These are phyloP conservation scores for Machaerirhynchus nigripectus DNA, from an alignment of 2,113 vertebrate species.

Conservation along the genomic window DNA sequence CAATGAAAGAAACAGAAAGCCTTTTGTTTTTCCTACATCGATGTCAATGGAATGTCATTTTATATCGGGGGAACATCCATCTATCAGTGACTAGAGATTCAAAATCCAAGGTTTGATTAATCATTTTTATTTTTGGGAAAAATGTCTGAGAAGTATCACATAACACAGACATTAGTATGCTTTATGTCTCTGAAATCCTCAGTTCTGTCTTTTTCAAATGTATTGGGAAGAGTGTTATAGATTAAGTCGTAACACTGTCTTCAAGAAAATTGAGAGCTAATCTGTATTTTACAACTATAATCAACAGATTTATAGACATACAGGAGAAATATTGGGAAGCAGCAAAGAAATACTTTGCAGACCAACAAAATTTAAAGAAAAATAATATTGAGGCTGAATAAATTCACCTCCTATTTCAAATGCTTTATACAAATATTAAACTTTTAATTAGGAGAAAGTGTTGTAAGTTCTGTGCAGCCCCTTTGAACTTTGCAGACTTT, in stretches of 20 bases:
- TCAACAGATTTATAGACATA: not conserved
- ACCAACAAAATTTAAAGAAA: not conserved
- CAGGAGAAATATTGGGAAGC: not conserved
- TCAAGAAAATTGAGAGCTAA: not conserved
- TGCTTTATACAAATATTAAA: not conserved
- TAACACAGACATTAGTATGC: not conserved
- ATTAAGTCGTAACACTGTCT: conserved; percentile 17
- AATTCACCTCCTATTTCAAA: not conserved
- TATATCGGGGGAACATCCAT: not conserved
- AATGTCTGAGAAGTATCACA: not conserved
- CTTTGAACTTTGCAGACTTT: not conserved
- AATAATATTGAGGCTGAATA: not conserved
- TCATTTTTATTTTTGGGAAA: not conserved
- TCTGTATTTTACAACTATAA: conserved; percentile 22
- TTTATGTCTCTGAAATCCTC: not conserved
- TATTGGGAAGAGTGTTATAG: not conserved
- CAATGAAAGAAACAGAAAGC: not conserved
- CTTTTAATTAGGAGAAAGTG: not conserved
- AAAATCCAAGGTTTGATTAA: not conserved
- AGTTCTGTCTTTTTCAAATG: not conserved
- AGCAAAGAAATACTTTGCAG: not conserved
- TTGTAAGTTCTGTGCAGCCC: not conserved
- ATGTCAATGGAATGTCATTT: not conserved
- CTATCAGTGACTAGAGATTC: not conserved
- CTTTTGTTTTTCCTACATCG: not conserved